Conservation (phyloP, 2,113 vertebrate species). For the Campylomormyrus tamandua region DNA sequence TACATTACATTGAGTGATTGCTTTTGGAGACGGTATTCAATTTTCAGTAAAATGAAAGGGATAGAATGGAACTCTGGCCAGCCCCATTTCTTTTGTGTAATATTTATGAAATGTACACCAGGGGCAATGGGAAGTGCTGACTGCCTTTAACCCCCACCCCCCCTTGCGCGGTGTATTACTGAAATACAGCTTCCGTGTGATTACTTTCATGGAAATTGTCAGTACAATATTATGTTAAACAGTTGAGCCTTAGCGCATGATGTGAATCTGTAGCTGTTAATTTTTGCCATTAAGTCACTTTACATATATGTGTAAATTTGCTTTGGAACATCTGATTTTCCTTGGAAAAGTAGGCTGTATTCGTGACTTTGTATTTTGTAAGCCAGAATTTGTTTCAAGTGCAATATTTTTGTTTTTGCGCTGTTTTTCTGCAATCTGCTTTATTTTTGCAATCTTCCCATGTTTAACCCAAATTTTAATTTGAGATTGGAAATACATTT, state of each 20-base stretch:
- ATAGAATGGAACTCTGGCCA: background rate
- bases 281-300: background rate
- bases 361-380: background rate
- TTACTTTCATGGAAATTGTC: background rate
- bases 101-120: background rate
- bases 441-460: background rate
- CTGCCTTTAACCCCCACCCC: background rate
- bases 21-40: background rate
- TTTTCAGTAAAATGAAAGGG: background rate
- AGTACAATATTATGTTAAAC: background rate
- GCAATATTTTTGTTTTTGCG: too few relatives aligned
- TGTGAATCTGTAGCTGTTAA: background rate
- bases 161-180: background rate
- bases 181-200: background rate
- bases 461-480: background rate
- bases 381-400: background rate
- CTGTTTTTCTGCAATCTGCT: background rate
- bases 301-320: background rate
- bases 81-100: background rate
- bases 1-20: slow-evolving; percentile 2
- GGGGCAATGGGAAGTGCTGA: slow-evolving; percentile 4
- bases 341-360: background rate
- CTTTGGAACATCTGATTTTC: background rate
- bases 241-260: background rate
- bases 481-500: background rate